Evolutionary conservation across 1,140 invertebrate genomes (phyloP).

Genomic region (Drosophila ercepeae): DNA sequence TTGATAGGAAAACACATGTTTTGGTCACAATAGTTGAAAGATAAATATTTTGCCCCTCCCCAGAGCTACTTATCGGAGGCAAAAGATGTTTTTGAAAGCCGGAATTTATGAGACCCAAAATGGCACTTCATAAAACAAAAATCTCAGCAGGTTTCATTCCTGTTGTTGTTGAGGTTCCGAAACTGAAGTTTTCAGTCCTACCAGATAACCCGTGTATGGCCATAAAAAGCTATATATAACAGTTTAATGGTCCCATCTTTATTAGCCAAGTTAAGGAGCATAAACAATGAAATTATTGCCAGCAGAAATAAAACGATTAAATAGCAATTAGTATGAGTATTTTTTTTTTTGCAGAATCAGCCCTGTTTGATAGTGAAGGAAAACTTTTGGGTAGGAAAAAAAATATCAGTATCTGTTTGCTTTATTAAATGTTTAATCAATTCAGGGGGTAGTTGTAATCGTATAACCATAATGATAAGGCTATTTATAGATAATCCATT

Average conservation of each 20-base stretch:
- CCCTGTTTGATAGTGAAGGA: conserved; percentile 15
- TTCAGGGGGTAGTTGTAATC: conserved; percentile 40
- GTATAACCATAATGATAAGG: conserved; percentile 40
- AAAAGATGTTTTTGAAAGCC: conserved; percentile 4
- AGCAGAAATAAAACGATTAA: conserved; percentile 29
- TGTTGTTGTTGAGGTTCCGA: conserved; percentile 7
- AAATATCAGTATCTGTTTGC: conserved; percentile 6
- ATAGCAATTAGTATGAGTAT: conserved; percentile 22
- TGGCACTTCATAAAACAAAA: conserved; percentile 31
- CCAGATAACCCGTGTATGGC: conserved; percentile 17
- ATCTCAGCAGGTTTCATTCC: conserved; percentile 18
- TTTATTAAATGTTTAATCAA: conserved; percentile 15
- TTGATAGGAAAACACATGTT: background rate
- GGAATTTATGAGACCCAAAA: conserved; percentile 20
- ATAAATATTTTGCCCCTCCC: conserved; percentile 14
- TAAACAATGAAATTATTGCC: conserved; percentile 16
- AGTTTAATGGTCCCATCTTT: conserved; percentile 1
- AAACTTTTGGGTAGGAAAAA: conserved; percentile 13
- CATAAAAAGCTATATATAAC: conserved; percentile 33
- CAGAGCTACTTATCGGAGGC: conserved; percentile 34
- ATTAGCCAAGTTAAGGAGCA: conserved; percentile 1
- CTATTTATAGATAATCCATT: background rate
- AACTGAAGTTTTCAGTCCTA: conserved; percentile 1
- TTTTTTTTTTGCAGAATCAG: background rate
- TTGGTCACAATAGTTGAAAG: background rate